phyloP scores from a whole-genome alignment of 2,888 invertebrate genomes.

The Lutraria lutraria region DNA sequence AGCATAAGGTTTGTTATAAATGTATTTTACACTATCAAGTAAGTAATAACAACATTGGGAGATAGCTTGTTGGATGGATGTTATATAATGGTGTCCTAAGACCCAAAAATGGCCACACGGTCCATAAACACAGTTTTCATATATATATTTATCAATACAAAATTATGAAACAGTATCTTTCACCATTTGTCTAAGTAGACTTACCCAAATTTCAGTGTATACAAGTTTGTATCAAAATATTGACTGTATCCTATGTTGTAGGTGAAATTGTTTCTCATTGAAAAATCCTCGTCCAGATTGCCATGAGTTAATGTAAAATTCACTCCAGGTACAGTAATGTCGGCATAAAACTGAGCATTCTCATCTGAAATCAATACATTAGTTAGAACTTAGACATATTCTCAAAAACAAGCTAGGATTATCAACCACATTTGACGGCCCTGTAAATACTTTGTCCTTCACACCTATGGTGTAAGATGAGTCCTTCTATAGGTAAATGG shows the following conservation, averaged over 20 bases:
- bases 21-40: no score
- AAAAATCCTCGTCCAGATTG: conserved; percentile 31
- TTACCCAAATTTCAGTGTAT: conserved; percentile 53
- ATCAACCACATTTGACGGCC: neutral
- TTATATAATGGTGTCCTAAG: no score
- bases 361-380: conserved; percentile 24
- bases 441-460: no score
- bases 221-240: conserved; percentile 43
- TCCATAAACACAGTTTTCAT: no score
- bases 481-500: no score
- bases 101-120: no score
- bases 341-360: conserved; percentile 49
- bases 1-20: no score
- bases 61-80: no score
- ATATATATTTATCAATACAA: no score
- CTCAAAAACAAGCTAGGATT: neutral
- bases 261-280: conserved; percentile 58
- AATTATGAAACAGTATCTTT: no score
- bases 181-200: neutral
- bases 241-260: conserved; percentile 62
- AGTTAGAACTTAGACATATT: neutral
- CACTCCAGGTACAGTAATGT: conserved; percentile 56
- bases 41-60: no score
- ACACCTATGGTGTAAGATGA: no score
- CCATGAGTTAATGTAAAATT: conserved; percentile 63